These are phyloP conservation scores for Metopolophium dirhodum DNA, from an alignment of 1,140 invertebrate species.

Conservation along the genomic window DNA sequence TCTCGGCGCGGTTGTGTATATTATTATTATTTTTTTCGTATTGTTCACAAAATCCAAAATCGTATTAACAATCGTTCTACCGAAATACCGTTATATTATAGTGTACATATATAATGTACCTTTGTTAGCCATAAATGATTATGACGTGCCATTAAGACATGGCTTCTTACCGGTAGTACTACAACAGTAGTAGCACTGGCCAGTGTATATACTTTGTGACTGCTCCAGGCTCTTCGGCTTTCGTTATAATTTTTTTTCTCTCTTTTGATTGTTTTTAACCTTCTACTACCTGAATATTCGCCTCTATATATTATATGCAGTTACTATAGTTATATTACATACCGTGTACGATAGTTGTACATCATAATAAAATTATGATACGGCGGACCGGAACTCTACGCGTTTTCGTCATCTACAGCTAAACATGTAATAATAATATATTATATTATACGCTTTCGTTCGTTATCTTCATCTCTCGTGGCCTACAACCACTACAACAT, in stretches of 20 bases:
- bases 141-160: slow-evolving; percentile 37
- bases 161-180: not conserved
- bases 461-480: not conserved
- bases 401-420: not conserved
- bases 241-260: slow-evolving; percentile 39
- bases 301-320: not conserved
- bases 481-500: not conserved
- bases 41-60: not conserved
- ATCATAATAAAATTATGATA: not conserved
- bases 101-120: not conserved
- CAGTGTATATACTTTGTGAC: not conserved
- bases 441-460: not conserved
- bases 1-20: not conserved
- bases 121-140: slow-evolving; percentile 47
- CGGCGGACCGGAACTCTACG: not conserved
- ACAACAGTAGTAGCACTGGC: not conserved
- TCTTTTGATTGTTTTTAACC: slow-evolving; percentile 25
- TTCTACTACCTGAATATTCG: not conserved
- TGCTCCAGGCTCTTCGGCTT: slow-evolving; percentile 27
- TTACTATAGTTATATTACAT: not conserved
- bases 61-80: slow-evolving; percentile 6
- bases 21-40: not conserved
- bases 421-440: not conserved
- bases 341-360: not conserved
- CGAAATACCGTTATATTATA: not conserved